Base-by-base conservation (phyloP, 2,888 invertebrate species). In the Synergus laeviventris region DNA sequence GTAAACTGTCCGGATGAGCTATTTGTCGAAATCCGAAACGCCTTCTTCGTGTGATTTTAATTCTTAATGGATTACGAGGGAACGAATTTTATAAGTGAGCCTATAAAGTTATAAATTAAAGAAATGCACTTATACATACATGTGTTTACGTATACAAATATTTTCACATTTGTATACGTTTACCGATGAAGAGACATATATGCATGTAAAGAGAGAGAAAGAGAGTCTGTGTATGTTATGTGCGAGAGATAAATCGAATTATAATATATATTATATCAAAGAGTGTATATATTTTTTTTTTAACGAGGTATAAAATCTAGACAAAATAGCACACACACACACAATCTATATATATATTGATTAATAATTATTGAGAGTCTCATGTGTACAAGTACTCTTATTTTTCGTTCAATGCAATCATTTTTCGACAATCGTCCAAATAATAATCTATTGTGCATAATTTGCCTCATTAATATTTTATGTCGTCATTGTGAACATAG, bases 41-140 rank as follows among this genome's bases (percentile, higher is more conserved):
- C 70, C 45, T 70, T 70, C 70, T 70, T 49, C 70, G 70, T 70
- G 70, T 70, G 70, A 70, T 70, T 70, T 70, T 36, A 70, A 70
- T 84, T 82, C 45, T 54, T 70, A 70, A 70, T 70, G 70, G 49
- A 70, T 84, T 86, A 81, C 81, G 80, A 85, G 76, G 78, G 78
- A 79, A 81, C 81, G 83, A 83, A 78, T 84, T 86, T 86, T 84
- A 82, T 81, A 85, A 85, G 83, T 85, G 86, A 84, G 82, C 83
- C 85, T 83, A 70, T 49, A 45, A 70, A 70, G 70, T 49, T 70
- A 45, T 31, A 70, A 70, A 70, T 70, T 24, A 49, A 70, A 49
- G 16, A 54, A 70, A 70, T 70, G 64, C 64, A 42, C 39, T 64
- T 21, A 70, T 81, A 79, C 77, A 70, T 81, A 79, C 77, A 54